Percentiles rank a stretch among this genome's conserved stretches.
phyloP scores from a whole-genome alignment of 2,888 invertebrate species.

The Octonoba sinensis region DNA sequence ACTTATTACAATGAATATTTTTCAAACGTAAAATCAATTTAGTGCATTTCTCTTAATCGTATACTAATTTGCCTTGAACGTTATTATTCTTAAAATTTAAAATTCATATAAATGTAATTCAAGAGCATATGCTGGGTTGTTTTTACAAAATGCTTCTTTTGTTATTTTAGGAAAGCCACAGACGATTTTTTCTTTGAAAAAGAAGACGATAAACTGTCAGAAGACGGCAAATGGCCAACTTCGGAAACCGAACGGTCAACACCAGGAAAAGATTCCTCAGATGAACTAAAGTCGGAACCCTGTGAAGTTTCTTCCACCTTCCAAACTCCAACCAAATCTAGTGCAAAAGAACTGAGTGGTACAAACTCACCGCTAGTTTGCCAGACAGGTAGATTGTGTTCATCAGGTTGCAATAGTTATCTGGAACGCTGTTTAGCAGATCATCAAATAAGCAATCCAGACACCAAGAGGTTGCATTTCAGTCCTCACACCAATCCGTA shows the following conservation, averaged over 20 bases:
- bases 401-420: conserved; percentile 27
- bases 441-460: conserved; percentile 4
- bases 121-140: no score
- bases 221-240: conserved; percentile 18
- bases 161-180: conserved; percentile 20
- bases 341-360: conserved; percentile 9
- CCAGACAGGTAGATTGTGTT: conserved; percentile 17
- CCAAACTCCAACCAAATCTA: conserved; percentile 7
- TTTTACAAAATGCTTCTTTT: no score
- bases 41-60: no score
- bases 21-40: no score
- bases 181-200: conserved; percentile 50
- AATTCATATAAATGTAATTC: no score
- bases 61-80: no score
- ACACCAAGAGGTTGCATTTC: conserved; percentile 19
- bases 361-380: conserved; percentile 15
- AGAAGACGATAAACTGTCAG: conserved; percentile 33
- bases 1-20: no score
- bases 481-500: conserved; percentile 4
- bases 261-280: not conserved
- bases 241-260: not conserved
- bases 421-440: conserved; percentile 38
- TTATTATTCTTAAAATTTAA: no score
- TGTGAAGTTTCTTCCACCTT: not conserved
- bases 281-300: not conserved